A percentile compares a stretch with the other conserved stretches of the same genome.
These are phyloP conservation scores for Lymantria dispar DNA, from an alignment of 2,888 invertebrate species.

Conservation along the genomic window DNA sequence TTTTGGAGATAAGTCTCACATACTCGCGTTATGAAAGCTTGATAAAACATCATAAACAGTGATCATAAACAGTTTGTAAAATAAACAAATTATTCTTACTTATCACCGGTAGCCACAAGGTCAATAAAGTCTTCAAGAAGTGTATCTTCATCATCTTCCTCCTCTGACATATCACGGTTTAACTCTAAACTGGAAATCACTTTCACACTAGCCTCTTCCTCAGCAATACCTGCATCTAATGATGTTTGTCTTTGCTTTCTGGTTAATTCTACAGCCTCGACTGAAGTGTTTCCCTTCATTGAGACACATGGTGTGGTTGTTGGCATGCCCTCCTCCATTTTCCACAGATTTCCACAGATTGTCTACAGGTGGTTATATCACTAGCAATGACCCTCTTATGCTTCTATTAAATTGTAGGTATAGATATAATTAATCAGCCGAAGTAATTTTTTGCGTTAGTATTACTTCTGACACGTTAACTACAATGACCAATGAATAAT, in stretches of 20 bases:
- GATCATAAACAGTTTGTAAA: background rate
- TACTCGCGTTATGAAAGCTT: no score
- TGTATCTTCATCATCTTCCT: slow-evolving; percentile 37
- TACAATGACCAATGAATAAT: no score
- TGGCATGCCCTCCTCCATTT: slow-evolving; percentile 34
- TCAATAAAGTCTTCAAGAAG: background rate
- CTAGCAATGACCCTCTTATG: background rate
- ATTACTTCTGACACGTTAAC: no score
- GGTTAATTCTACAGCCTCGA: slow-evolving; percentile 7
- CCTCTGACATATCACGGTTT: slow-evolving; percentile 45
- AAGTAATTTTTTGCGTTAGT: no score
- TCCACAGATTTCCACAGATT: slow-evolving; percentile 33
- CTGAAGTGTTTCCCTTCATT: slow-evolving; percentile 30
- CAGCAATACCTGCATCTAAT: slow-evolving; percentile 50
- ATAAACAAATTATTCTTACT: slow-evolving; percentile 1
- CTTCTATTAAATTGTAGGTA: background rate
- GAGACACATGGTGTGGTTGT: slow-evolving; percentile 42
- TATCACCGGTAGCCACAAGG: background rate
- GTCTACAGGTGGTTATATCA: slow-evolving; percentile 40
- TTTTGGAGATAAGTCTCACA: no score
- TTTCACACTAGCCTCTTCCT: slow-evolving; percentile 28
- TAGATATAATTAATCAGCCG: background rate
- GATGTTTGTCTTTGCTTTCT: slow-evolving; percentile 39
- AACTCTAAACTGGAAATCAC: slow-evolving; percentile 34
- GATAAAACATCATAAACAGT: background rate